These are phyloP conservation scores for Crypturellus undulatus DNA, from an alignment of 2,113 vertebrate genomes.

Conservation along the genomic window DNA sequence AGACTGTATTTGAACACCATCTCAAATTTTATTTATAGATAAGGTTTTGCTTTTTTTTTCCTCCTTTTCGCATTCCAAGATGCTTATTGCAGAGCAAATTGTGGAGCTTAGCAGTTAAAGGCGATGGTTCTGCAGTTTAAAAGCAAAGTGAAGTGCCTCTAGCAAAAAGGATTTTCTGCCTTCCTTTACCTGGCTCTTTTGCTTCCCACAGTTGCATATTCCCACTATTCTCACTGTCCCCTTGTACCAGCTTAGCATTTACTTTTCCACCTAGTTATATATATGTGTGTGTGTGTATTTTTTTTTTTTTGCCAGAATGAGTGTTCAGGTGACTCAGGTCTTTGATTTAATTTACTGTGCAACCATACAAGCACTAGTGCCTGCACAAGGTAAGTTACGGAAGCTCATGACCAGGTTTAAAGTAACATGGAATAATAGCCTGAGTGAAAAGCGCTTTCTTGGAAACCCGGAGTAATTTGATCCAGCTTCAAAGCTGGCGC, in stretches of 20 bases:
- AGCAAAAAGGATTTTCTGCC: neutral
- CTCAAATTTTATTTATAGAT: neutral
- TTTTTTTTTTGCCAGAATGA: conserved; percentile 11
- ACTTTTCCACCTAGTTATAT: neutral
- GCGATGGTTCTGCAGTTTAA: neutral
- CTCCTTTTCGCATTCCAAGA: neutral
- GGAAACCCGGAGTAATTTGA: neutral
- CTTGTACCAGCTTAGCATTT: conserved; percentile 33
- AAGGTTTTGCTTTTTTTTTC: neutral
- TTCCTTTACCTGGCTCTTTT: neutral
- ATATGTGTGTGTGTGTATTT: too few species aligned
- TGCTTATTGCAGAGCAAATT: neutral
- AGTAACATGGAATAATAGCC: neutral
- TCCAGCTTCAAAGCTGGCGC: neutral
- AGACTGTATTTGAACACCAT: neutral
- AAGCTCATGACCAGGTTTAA: neutral
- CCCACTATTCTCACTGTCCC: neutral
- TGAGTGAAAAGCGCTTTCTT: neutral
- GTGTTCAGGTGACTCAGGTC: conserved; percentile 22
- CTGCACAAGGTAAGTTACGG: neutral
- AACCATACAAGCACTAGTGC: neutral
- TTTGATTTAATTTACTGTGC: neutral
- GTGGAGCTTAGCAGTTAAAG: neutral
- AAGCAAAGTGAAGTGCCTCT: neutral
- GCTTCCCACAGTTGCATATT: neutral